phyloP scores from a whole-genome alignment of 2,888 invertebrate genomes.

The Agrochola lychnidis region DNA sequence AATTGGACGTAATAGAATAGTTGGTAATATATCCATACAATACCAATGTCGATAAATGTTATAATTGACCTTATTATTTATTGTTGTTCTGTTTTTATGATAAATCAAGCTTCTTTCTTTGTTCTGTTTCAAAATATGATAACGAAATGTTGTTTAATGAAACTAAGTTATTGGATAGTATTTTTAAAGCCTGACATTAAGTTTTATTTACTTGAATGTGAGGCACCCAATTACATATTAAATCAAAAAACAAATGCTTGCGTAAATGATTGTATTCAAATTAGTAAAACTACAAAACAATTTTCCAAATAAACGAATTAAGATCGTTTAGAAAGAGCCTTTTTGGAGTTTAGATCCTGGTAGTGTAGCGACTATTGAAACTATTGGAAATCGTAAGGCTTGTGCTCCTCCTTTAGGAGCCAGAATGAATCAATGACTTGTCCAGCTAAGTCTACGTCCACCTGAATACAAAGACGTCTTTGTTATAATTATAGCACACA shows the following conservation, averaged over 20 bases:
- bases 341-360: not conserved
- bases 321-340: not conserved
- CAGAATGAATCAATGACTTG: conserved; percentile 23
- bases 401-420: conserved; percentile 21
- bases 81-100: conserved; percentile 6
- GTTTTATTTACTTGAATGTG: conserved; percentile 14
- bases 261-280: conserved; percentile 21
- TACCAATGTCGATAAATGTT: conserved; percentile 14
- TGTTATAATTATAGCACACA: not conserved
- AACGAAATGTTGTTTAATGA: not conserved
- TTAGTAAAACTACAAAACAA: not conserved
- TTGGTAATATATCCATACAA: not conserved
- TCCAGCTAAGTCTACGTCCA: conserved; percentile 6
- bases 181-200: not conserved
- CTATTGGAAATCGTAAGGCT: conserved; percentile 3
- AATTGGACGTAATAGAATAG: conserved; percentile 2
- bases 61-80: not conserved
- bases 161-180: not conserved
- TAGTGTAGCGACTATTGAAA: not conserved
- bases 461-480: conserved; percentile 15
- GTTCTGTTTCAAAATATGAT: not conserved
- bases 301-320: not conserved
- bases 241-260: conserved; percentile 3
- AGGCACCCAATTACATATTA: not conserved
- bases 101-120: conserved; percentile 13